Evolutionary conservation across 1,140 invertebrate species (phyloP), one percentile per base, ranked within the genome.

Genomic region (Ceratitis capitata): DNA sequence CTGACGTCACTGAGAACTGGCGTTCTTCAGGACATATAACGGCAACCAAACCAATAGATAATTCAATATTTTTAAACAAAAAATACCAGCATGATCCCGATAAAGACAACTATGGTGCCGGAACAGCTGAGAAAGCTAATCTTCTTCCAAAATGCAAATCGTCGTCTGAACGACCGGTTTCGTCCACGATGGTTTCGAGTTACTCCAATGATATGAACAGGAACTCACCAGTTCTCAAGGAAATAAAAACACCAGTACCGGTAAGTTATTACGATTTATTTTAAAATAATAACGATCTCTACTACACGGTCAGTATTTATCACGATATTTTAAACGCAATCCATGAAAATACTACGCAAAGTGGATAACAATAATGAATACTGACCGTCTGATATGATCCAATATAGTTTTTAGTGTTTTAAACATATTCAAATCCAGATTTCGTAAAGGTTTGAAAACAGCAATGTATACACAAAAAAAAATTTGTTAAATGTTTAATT

Each of bases 1-100:
- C 97, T 51, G 97, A 98, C 89, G 96, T 97, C 56, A 83, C 82
- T 47, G 74, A 35, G 12, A 58, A 49, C 39, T 45, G n/a, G 7
- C 10, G 26, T 23, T 47, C 53, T 39, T 23, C 83, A 4, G 61
- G 35, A 49, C 83, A 64, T 85, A 86, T 51, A 85, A 85, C 74
- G 85, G 87, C 23, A 89, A 88, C 23, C 64, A 86, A 51, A 49
- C 64, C 1, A 86, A 87, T 56, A 87, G 86, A 87, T 69, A 23
- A 26, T 69, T 19, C 61, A 12, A 39, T 83, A 3, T 19, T 19
- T 14, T n/a, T 7, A n/a, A 69, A 39, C 16, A 32, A 64, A 32
- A 6, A 23, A 69, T 69, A 26, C 12, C 42, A 45, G 23, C 39
- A 7, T 6, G 39, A 45, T 78, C 45, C 16, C 23, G 39, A 78